phyloP scores from a whole-genome alignment of 1,140 invertebrate genomes.

The Bactericera cockerelli region DNA sequence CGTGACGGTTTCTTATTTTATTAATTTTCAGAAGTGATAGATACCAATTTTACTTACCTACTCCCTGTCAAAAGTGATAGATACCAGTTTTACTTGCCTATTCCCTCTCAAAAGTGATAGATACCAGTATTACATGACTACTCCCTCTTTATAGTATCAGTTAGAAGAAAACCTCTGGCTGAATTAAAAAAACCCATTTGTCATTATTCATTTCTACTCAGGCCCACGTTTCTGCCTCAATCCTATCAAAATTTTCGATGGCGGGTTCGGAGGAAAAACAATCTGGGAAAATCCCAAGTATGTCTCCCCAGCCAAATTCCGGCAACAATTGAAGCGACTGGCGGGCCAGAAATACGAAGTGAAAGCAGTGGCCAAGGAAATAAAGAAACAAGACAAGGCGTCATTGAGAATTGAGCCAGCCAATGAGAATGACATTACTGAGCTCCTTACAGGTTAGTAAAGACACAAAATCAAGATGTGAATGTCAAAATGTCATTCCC shows the following conservation, averaged over 20 bases:
- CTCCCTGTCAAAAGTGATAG: too few species aligned
- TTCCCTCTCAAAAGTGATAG: too few species aligned
- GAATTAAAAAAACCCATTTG: too few species aligned
- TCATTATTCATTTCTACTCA: constrained; percentile 25
- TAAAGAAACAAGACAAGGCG: background rate
- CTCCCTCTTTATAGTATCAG: too few species aligned
- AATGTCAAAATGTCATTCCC: too few species aligned
- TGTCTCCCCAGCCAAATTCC: constrained; percentile 64
- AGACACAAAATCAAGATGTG: too few species aligned
- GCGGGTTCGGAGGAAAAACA: constrained; percentile 82
- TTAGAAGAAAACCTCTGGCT: too few species aligned
- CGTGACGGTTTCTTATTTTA: too few species aligned
- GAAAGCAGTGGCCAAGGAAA: background rate
- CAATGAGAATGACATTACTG: constrained; percentile 2
- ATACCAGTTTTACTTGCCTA: too few species aligned
- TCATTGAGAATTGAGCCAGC: background rate
- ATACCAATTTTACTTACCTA: too few species aligned
- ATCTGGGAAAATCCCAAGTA: constrained; percentile 91
- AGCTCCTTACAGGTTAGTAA: background rate
- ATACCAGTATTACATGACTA: too few species aligned
- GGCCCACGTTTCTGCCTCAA: constrained; percentile 91
- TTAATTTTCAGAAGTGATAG: too few species aligned
- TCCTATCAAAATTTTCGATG: constrained; percentile 81
- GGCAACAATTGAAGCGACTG: background rate
- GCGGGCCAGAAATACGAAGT: background rate